Evolutionary conservation across 2,888 invertebrate species (phyloP).

Genomic region (Orthosia incerta): DNA sequence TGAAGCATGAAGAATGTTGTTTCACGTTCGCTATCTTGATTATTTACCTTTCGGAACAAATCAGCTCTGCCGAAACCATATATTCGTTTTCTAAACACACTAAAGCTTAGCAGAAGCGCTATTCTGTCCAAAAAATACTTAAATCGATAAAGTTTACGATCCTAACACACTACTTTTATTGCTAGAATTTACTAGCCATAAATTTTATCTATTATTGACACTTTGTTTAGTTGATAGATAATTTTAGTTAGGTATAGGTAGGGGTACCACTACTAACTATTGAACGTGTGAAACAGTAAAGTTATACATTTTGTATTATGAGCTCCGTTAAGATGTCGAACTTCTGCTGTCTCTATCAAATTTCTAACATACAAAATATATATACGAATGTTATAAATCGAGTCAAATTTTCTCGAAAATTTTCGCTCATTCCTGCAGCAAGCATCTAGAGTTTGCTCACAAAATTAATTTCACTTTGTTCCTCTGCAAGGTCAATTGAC

Average conservation of each 20-base stretch:
- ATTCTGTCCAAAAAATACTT: conserved; percentile 1
- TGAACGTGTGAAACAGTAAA: not conserved
- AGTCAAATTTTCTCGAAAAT: too few species aligned
- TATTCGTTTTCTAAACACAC: not conserved
- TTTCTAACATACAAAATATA: too few species aligned
- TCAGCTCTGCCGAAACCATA: not conserved
- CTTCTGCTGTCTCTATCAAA: too few species aligned
- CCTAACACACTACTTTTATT: conserved; percentile 25
- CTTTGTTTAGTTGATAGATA: conserved; percentile 6
- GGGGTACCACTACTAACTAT: too few species aligned
- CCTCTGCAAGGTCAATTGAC: too few species aligned
- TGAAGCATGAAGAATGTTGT: too few species aligned
- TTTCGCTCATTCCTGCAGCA: too few species aligned
- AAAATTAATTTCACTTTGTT: too few species aligned
- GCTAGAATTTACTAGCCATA: conserved; percentile 25
- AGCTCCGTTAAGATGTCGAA: too few species aligned
- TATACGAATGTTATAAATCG: too few species aligned
- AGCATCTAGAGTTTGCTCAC: too few species aligned
- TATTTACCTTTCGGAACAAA: not conserved
- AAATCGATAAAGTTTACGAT: conserved; percentile 30
- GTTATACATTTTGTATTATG: too few species aligned
- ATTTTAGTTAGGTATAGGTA: not conserved
- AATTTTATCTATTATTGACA: conserved; percentile 18
- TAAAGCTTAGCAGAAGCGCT: not conserved
- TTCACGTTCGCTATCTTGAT: not conserved